Percentiles rank a stretch among this genome's conserved stretches.
Conservation (phyloP, 2,797 vertebrate genomes). For the Lepilemur ruficaudatus region DNA sequence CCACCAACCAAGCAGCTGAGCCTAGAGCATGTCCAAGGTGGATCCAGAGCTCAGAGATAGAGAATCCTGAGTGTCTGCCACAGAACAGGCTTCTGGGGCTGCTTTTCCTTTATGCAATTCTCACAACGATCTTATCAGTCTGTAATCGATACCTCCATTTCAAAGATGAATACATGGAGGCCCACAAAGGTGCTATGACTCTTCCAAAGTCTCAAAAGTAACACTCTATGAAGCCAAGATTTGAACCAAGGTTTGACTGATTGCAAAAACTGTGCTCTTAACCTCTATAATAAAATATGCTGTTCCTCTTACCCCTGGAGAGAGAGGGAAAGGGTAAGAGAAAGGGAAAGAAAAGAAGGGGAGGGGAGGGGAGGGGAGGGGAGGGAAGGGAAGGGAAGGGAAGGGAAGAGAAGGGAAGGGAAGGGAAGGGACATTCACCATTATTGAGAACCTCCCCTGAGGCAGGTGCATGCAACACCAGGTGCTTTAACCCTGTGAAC, state of each 20-base stretch:
- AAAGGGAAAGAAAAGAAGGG: rapidly evolving
- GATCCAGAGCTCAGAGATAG: neutral
- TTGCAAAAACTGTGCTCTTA: neutral
- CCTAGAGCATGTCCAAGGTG: neutral
- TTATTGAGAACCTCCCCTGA: neutral
- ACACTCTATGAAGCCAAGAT: neutral
- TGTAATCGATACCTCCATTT: neutral
- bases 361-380: rapidly evolving
- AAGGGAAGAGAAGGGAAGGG: too few relatives aligned
- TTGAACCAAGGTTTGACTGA: neutral
- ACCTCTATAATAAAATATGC: neutral
- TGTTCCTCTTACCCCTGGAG: neutral
- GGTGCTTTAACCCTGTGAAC: neutral
- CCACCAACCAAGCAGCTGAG: neutral
- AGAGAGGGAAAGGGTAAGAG: too few relatives aligned
- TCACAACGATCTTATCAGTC: neutral
- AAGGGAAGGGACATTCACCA: neutral
- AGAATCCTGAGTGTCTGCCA: neutral
- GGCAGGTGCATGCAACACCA: neutral
- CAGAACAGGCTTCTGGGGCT: neutral
- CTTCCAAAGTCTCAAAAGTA: neutral
- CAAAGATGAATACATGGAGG: neutral
- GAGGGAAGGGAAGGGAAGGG: neutral
- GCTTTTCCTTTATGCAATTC: neutral
- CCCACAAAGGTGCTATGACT: neutral